phyloP scores from a whole-genome alignment of 2,888 invertebrate genomes.

The Aphrophora alni region DNA sequence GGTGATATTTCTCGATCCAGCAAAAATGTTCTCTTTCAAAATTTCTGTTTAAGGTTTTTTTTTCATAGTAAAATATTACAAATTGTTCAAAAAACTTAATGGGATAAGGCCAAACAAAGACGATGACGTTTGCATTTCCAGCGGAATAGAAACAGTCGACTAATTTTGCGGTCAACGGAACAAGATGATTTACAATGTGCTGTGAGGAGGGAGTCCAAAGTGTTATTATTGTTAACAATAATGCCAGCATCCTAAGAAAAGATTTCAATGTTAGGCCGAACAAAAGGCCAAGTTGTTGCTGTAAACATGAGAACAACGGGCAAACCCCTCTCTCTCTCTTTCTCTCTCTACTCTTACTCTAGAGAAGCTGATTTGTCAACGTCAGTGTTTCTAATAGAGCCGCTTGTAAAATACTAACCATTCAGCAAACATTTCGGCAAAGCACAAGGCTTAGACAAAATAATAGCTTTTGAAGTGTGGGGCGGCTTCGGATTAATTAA shows the following conservation, averaged over 20 bases:
- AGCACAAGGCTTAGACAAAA: not conserved
- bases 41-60: no score
- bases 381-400: slow-evolving; percentile 20
- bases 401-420: not conserved
- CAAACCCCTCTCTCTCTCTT: not conserved
- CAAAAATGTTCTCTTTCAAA: no score
- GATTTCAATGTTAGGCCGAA: not conserved
- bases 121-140: not conserved
- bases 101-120: not conserved
- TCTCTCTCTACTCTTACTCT: not conserved
- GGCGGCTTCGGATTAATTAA: not conserved
- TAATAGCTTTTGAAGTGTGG: slow-evolving; percentile 4
- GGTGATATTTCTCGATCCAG: no score
- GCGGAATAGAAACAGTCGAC: not conserved
- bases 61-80: no score
- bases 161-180: slow-evolving; percentile 6
- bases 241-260: slow-evolving; percentile 6
- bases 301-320: slow-evolving; percentile 2
- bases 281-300: not conserved
- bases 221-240: slow-evolving; percentile 7
- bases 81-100: not conserved
- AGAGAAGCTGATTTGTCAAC: slow-evolving; percentile 29
- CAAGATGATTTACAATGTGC: not conserved
- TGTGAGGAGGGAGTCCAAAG: not conserved
- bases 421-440: slow-evolving; percentile 19